Base-by-base conservation (phyloP, 2,797 vertebrate species). In the Anabas testudineus region DNA sequence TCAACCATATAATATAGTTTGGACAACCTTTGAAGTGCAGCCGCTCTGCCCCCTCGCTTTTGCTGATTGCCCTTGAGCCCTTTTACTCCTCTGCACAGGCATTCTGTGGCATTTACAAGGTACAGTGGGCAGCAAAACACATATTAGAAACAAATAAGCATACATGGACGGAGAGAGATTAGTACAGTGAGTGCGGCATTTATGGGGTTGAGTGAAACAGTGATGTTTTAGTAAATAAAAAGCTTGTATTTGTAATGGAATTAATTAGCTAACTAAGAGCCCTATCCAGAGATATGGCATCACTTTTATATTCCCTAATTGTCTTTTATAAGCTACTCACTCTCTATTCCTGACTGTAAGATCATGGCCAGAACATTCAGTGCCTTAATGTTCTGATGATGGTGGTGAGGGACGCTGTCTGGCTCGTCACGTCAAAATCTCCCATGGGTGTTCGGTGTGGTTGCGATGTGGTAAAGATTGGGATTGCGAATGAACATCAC, bases 101-200 rank as follows among this genome's bases (percentile, higher is more conserved):
- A 82, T 51, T 77, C 74, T 84, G 84, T 92, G 88, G 86, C 88
- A 90, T 92, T 92, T 92, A 89, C 89, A 90, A 89, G 90, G 90
- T 90, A 86, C 88, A 83, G 87, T 88, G 85, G 84, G 84, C 85
- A 91, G 78, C 71, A 80, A 87, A 90, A 85, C 13, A 47, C 85
- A 84, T 85, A 87, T 91, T 86, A 92, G 73, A 90, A 80, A 83
- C 71, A 84, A 86, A 61, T 68, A 74, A 54, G 78, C 67, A 74
- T 76, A 69, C 65, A 74, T 46, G 67, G 79, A 64, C 55, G 54
- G 66, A 84, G 75, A 62, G 67, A 26, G 70, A 48, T 43, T 39
- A 54, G 66, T 63, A 49, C 61, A 69, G 78, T 62, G 79, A 81
- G 47, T 39, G 51, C 77, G 46, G 76, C 59, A 53, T 74, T 83